These are phyloP conservation scores for Peucedramus taeniatus DNA, from an alignment of 2,113 vertebrate species.

Conservation along the genomic window DNA sequence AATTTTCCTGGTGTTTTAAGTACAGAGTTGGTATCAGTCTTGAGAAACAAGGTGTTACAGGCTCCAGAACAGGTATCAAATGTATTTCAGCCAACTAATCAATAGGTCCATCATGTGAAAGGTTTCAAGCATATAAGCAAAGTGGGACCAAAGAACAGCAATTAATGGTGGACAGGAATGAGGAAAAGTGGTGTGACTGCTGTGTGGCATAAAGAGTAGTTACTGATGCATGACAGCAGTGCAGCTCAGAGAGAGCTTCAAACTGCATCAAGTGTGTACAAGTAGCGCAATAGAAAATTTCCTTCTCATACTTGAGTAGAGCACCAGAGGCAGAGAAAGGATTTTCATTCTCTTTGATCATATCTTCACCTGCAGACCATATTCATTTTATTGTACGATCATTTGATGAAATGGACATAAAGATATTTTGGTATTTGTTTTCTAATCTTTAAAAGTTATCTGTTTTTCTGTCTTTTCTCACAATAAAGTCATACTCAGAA, in stretches of 20 bases:
- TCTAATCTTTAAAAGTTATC: not conserved
- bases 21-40: not conserved
- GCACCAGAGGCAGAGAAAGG: not conserved
- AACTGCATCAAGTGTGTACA: not conserved
- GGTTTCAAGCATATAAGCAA: not conserved
- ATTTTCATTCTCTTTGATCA: not conserved
- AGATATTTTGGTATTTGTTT: not conserved
- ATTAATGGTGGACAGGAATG: not conserved
- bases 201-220: not conserved
- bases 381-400: not conserved
- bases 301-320: not conserved
- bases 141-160: not conserved
- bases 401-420: not conserved
- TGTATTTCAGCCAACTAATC: not conserved
- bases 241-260: not conserved
- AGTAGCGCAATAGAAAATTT: not conserved
- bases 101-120: not conserved
- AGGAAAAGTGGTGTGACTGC: not conserved
- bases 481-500: not conserved
- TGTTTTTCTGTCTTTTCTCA: not conserved
- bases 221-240: not conserved
- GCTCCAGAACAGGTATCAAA: not conserved
- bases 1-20: not conserved
- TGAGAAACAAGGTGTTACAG: not conserved
- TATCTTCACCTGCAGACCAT: not conserved